Conservation (phyloP, 2,888 invertebrate genomes). For the Hyposoter didymator region DNA sequence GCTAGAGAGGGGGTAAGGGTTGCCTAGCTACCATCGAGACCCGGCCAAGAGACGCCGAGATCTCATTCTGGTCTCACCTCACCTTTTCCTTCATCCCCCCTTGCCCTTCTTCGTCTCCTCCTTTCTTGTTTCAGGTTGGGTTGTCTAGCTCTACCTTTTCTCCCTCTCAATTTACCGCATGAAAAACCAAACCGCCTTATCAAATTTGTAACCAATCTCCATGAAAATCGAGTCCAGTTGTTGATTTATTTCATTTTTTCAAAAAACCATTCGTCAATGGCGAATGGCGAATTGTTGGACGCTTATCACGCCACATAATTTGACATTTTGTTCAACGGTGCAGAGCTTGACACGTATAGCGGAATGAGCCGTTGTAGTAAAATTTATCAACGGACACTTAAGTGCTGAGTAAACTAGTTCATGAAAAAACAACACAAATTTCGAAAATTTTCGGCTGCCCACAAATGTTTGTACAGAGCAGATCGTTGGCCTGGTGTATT, state of each 20-base stretch:
- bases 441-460: background rate
- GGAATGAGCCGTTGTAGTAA: background rate
- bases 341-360: background rate
- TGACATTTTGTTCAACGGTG: background rate
- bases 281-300: background rate
- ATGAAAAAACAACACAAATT: background rate
- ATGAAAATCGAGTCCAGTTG: background rate
- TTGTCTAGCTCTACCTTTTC: conserved; percentile 42
- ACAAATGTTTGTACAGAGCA: background rate
- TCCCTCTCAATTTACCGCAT: conserved; percentile 42
- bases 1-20: conserved; percentile 76
- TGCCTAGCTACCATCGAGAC: conserved; percentile 84
- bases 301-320: background rate
- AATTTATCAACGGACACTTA: background rate
- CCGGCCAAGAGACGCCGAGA: conserved; percentile 81
- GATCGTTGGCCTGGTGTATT: background rate
- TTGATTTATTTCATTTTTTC: background rate
- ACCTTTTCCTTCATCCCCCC: conserved; percentile 63
- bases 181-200: conserved; percentile 26
- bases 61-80: conserved; percentile 65
- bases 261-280: background rate
- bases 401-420: background rate
- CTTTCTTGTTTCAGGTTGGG: conserved; percentile 54
- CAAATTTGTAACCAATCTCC: background rate
- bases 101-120: conserved; percentile 53